Conservation (phyloP, 1,140 invertebrate species). For the Rhyacophila brunnea region DNA sequence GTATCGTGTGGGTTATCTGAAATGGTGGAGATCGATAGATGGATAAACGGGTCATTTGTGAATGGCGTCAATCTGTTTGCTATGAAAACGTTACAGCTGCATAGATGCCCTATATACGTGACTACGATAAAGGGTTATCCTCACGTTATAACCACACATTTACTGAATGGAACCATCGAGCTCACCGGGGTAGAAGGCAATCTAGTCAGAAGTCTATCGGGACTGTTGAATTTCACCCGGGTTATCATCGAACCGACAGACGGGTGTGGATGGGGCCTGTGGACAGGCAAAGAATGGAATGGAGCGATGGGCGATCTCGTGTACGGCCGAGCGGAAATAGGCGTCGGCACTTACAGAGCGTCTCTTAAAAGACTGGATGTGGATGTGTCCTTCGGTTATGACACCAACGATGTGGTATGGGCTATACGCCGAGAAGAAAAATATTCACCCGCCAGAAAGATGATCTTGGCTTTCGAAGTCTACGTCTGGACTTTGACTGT, state of each 20-base stretch:
- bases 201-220: constrained; percentile 15
- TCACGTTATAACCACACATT: constrained; percentile 11
- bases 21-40: constrained; percentile 19
- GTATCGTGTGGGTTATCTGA: constrained; percentile 5
- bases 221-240: constrained; percentile 26
- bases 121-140: constrained; percentile 17
- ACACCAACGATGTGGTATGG: constrained; percentile 27
- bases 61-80: constrained; percentile 18
- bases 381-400: constrained; percentile 26
- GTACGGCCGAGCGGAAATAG: constrained; percentile 26
- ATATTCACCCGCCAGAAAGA: background rate
- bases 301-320: constrained; percentile 28
- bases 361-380: constrained; percentile 12
- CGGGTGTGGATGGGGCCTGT: constrained; percentile 18
- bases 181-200: constrained; percentile 23
- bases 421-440: constrained; percentile 26
- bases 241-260: constrained; percentile 12
- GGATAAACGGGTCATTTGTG: constrained; percentile 16
- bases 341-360: constrained; percentile 19
- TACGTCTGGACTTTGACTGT: constrained; percentile 16
- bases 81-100: constrained; percentile 10
- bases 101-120: constrained; percentile 15
- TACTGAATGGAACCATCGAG: constrained; percentile 7
- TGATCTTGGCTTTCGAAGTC: constrained; percentile 17
- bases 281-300: constrained; percentile 19